These are phyloP conservation scores for Idaea straminata DNA, from an alignment of 2,888 invertebrate genomes.

Conservation along the genomic window DNA sequence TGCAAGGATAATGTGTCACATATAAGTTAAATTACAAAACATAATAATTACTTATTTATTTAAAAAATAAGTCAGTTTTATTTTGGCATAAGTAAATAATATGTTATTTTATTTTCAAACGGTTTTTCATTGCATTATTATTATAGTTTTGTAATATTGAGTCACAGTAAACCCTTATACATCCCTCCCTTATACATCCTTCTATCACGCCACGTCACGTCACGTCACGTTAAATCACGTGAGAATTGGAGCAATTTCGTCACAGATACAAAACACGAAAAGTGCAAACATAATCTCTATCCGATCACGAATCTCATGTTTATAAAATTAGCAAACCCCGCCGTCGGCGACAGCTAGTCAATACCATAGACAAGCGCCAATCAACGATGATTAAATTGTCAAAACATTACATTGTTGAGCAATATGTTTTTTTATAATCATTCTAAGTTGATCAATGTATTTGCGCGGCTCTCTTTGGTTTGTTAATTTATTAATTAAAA, in stretches of 20 bases:
- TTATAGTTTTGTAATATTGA: too few species aligned
- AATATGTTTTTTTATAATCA: background rate
- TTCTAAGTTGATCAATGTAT: background rate
- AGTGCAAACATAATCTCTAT: background rate
- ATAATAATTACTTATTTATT: too few species aligned
- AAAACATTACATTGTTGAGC: background rate
- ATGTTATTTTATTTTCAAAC: too few species aligned
- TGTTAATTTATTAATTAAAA: background rate
- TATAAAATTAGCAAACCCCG: background rate
- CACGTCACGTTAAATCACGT: background rate
- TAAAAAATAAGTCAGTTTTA: too few species aligned
- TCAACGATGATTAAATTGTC: slow-evolving; percentile 1
- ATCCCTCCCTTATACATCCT: too few species aligned
- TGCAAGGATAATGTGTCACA: too few species aligned
- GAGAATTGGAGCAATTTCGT: background rate
- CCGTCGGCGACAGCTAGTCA: background rate
- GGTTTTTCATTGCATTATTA: too few species aligned
- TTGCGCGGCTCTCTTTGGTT: background rate
- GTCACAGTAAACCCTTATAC: too few species aligned
- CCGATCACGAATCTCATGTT: background rate
- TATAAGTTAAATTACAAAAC: too few species aligned
- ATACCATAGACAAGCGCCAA: background rate
- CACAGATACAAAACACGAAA: background rate
- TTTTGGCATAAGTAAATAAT: too few species aligned
- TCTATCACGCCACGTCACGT: background rate